Conservation (phyloP, 2,113 vertebrate species). For the Macroglossus sobrinus region DNA sequence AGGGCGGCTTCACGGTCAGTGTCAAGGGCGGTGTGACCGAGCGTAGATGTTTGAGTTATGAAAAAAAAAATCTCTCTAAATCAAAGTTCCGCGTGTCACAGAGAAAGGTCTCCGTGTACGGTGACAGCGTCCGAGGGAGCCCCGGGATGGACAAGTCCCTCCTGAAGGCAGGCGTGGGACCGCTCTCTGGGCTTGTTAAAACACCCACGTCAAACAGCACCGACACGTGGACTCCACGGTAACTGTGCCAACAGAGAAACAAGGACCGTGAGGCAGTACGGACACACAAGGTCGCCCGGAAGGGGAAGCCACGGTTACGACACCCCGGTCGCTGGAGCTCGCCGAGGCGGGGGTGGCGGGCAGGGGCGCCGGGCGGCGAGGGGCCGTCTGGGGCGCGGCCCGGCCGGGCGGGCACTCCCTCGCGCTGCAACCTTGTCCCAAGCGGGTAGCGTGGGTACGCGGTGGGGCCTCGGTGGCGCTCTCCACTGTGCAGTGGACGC, state of each 20-base stretch:
- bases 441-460: fast-evolving
- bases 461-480: background rate
- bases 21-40: fast-evolving
- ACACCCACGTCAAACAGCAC: background rate
- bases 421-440: background rate
- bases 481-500: background rate
- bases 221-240: background rate
- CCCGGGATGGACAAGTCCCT: background rate
- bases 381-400: fast-evolving
- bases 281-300: background rate
- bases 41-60: background rate
- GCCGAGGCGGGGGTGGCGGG: fast-evolving
- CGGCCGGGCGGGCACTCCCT: too few species aligned
- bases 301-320: background rate
- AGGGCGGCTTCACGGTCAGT: background rate
- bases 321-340: fast-evolving
- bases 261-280: fast-evolving
- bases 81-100: background rate
- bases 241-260: background rate
- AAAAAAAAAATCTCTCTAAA: background rate
- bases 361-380: fast-evolving
- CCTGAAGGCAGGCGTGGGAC: background rate
- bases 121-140: fast-evolving
- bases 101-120: background rate
- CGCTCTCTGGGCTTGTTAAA: background rate